These are phyloP conservation scores for Galaxias olidus DNA, from an alignment of 2,797 vertebrate genomes.

Conservation along the genomic window DNA sequence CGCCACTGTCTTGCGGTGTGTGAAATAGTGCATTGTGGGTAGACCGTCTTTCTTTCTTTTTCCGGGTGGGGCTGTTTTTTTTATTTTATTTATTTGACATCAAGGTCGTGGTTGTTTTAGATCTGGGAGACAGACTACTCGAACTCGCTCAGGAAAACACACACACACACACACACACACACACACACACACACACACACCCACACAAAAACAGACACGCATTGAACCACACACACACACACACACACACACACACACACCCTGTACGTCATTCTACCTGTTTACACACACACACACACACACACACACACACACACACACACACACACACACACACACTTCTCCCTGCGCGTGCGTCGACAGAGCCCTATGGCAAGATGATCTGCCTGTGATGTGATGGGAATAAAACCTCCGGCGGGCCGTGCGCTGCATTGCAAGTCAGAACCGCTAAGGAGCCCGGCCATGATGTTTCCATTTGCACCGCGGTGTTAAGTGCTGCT, in stretches of 20 bases:
- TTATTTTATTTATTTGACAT: conserved; percentile 28
- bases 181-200: background rate
- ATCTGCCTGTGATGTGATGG: background rate
- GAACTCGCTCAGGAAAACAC: background rate
- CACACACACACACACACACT: conserved; percentile 1
- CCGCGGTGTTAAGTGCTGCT: conserved; percentile 36
- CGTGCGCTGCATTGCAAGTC: conserved; percentile 35
- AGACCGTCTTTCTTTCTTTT: background rate
- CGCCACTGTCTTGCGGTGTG: conserved; percentile 9
- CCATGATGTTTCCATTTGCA: conserved; percentile 47
- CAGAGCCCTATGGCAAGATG: conserved; percentile 11
- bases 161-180: background rate
- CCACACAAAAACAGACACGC: background rate
- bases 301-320: background rate
- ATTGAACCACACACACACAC: background rate
- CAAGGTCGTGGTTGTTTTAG: conserved; percentile 56
- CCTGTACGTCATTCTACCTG: too few species aligned
- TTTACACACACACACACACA: background rate
- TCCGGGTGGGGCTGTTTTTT: too few species aligned
- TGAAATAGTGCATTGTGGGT: conserved; percentile 29
- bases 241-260: background rate
- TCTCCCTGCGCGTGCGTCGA: background rate
- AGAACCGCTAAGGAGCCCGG: background rate
- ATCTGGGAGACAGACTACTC: conserved; percentile 18
- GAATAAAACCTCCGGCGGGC: conserved; percentile 3